These are phyloP conservation scores for Ceratotherium simum DNA, from an alignment of 2,113 vertebrate genomes.

Conservation along the genomic window DNA sequence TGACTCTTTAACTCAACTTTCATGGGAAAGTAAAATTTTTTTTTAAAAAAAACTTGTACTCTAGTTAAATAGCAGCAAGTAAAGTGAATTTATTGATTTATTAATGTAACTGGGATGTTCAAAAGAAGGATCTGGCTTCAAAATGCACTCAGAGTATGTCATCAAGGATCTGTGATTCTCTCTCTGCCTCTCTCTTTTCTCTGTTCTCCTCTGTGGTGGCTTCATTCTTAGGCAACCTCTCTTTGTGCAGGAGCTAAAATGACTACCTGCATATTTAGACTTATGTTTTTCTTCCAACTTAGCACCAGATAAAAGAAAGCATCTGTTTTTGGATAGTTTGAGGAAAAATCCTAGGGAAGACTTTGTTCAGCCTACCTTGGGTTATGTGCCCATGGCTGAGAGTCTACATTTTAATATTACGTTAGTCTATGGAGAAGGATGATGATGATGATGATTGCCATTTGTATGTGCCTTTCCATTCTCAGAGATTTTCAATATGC, in stretches of 20 bases:
- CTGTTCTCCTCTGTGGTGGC: not conserved
- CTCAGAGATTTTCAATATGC: not conserved
- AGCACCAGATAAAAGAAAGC: not conserved
- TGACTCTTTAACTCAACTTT: not conserved
- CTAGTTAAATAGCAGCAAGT: not conserved
- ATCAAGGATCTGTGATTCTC: not conserved
- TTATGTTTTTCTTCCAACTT: not conserved
- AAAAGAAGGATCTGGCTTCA: constrained; percentile 17
- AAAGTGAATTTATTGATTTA: constrained; percentile 62
- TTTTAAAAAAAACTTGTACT: not conserved
- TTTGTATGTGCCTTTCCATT: not conserved
- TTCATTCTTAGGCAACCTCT: not conserved
- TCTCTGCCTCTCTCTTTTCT: not conserved
- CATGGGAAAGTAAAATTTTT: not conserved
- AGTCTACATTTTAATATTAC: not conserved
- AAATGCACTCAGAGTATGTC: not conserved
- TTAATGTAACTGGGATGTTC: constrained; percentile 40
- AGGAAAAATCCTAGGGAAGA: not conserved
- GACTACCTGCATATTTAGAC: not conserved
- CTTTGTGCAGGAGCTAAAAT: not conserved
- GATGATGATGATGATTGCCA: not conserved
- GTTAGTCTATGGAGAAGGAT: not conserved
- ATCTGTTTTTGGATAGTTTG: not conserved
- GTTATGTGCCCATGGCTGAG: not conserved
- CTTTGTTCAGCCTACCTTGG: not conserved